phyloP scores from a whole-genome alignment of 2,797 vertebrate genomes.

The Cuniculus paca region DNA sequence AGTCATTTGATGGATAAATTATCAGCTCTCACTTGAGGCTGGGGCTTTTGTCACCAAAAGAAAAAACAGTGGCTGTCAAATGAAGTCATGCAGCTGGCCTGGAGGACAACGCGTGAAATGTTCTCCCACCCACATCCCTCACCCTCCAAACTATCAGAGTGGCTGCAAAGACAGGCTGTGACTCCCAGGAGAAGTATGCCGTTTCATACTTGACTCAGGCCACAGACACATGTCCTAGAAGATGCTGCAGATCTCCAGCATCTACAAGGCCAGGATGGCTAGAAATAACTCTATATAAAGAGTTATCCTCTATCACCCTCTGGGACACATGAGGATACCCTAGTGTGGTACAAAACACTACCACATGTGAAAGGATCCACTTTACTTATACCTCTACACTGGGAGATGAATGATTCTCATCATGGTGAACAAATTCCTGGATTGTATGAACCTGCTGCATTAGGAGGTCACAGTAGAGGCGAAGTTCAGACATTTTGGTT shows the following conservation, averaged over 20 bases:
- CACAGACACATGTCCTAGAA: neutral
- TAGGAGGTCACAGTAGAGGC: constrained; percentile 98
- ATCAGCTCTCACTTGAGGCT: constrained; percentile 22
- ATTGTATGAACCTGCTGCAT: constrained; percentile 98
- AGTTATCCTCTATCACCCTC: neutral
- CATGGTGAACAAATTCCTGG: constrained; percentile 93
- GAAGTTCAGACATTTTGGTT: constrained; percentile 99
- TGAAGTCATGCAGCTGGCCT: neutral
- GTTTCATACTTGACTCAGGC: constrained; percentile 33
- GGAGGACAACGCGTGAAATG: neutral
- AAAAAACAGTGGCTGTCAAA: neutral
- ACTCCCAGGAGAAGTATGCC: neutral
- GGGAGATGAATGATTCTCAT: constrained; percentile 88
- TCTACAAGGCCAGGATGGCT: neutral
- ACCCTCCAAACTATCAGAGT: neutral
- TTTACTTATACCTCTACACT: constrained; percentile 92
- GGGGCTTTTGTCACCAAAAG: neutral
- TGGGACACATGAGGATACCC: neutral
- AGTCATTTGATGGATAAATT: neutral
- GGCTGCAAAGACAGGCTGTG: neutral
- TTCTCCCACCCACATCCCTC: neutral
- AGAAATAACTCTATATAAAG: constrained; percentile 2
- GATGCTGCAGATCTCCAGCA: neutral
- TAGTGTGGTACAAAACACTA: neutral
- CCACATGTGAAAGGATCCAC: neutral